These are phyloP conservation scores for Tipula unca DNA, from an alignment of 2,888 invertebrate genomes.

Conservation along the genomic window DNA sequence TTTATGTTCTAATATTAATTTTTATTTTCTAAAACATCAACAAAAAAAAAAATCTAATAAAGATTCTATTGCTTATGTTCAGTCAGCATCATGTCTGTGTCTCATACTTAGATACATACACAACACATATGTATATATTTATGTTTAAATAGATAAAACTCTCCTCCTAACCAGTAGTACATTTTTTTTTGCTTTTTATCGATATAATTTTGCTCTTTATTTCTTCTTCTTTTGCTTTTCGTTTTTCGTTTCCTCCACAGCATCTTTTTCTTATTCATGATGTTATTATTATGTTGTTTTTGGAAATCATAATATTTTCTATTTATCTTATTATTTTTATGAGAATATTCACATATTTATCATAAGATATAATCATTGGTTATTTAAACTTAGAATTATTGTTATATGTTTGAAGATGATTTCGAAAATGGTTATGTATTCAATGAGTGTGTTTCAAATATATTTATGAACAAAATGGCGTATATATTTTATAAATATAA, in stretches of 20 bases:
- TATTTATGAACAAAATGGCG: neutral
- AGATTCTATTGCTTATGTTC: neutral
- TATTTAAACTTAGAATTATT: neutral
- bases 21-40: slow-evolving; percentile 14
- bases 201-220: neutral
- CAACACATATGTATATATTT: neutral
- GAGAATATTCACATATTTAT: slow-evolving; percentile 14
- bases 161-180: neutral
- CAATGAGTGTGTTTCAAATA: neutral
- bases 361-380: neutral
- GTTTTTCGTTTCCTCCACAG: neutral
- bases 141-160: neutral
- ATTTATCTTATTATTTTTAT: slow-evolving; percentile 14
- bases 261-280: slow-evolving; percentile 8
- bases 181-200: neutral
- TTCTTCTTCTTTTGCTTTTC: neutral
- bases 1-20: slow-evolving; percentile 14
- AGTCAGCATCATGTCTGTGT: neutral
- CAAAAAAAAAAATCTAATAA: neutral
- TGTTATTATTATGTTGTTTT: slow-evolving; percentile 14
- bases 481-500: no score
- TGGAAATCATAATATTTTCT: slow-evolving; percentile 3
- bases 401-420: neutral
- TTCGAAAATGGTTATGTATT: neutral
- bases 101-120: neutral